Conservation (phyloP, 2,797 vertebrate genomes). For the Acanthis flammea region DNA sequence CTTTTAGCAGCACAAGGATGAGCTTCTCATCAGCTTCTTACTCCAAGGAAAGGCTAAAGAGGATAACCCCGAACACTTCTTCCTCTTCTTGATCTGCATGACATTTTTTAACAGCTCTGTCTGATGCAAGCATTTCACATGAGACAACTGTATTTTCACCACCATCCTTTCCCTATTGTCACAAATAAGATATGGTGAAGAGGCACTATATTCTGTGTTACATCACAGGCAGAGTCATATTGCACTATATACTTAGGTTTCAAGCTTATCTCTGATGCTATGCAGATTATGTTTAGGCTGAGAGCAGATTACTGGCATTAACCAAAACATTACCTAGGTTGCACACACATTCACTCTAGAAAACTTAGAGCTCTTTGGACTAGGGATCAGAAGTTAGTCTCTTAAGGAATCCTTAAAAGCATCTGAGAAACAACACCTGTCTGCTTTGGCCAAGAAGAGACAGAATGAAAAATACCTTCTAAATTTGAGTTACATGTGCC, state of each 20-base stretch:
- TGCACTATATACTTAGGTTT: neutral
- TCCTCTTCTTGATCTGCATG: neutral
- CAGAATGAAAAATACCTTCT: neutral
- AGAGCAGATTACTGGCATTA: neutral
- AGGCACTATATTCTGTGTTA: neutral
- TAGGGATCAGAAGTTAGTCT: neutral
- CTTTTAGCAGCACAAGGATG: neutral
- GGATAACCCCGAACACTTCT: neutral
- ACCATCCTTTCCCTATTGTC: neutral
- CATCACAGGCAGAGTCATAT: neutral
- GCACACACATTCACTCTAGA: neutral
- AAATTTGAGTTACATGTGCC: neutral
- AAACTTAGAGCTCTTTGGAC: neutral
- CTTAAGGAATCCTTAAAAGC: neutral
- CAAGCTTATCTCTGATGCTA: neutral
- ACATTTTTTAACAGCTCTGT: neutral
- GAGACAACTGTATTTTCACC: neutral
- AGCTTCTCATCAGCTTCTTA: neutral
- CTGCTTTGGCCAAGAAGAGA: neutral
- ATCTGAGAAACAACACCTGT: neutral
- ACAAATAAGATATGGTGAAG: neutral
- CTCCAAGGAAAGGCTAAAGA: neutral
- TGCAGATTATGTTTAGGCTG: neutral
- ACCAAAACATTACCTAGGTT: neutral
- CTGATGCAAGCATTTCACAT: neutral